Base-by-base conservation (phyloP, 2,797 vertebrate genomes). In the Hyperoplus lanceolatus region DNA sequence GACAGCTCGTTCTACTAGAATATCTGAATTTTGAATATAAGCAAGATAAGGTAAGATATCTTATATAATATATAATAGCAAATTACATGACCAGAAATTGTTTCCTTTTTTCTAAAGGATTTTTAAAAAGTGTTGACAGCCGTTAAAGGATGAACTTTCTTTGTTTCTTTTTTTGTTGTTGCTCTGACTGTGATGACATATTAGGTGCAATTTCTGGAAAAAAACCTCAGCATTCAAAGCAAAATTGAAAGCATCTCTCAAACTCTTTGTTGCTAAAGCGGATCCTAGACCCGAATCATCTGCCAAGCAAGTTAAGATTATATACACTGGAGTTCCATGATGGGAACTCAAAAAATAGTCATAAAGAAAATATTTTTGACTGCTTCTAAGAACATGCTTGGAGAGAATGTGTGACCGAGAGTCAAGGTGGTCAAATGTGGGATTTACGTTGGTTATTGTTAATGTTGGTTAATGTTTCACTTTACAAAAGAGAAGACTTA, bases 101-200 rank as follows among this genome's bases (percentile, higher is more conserved):
- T 15, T 18, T 18, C 12, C 55, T 16, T 72, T 56, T 72, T 14
- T 58, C 13, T 41, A 29, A 78, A 73, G 50, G 65, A 76, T 80
- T 81, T 80, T 64, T 58, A 55, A 49, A 82, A 74, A 41, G 39
- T 68, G 45, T 69, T 73, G 18, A 67, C 48, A 68, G 59, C 18
- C 41, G 62, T 38, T 72, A 41, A 12, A 18, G 53, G 21, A 29
- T 29, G 29, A 29, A 29, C 29, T 29, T 29, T 29, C 29, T 29
- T 29, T 29, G 29, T 29, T 29, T 29, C 29, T 29, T 29, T 29
- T 29, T 29, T 29, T 29, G 29, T 29, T 29, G 29, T 8, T 11
- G 1, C 2, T 10, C 11, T 3, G 29, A 14, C 46, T 49, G 36
- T 48, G 29, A 42, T 48, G 3, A 16, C 41, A 38, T 50, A 38